phyloP scores from a whole-genome alignment of 2,888 invertebrate genomes.

The Ormyrus nitidulus region DNA sequence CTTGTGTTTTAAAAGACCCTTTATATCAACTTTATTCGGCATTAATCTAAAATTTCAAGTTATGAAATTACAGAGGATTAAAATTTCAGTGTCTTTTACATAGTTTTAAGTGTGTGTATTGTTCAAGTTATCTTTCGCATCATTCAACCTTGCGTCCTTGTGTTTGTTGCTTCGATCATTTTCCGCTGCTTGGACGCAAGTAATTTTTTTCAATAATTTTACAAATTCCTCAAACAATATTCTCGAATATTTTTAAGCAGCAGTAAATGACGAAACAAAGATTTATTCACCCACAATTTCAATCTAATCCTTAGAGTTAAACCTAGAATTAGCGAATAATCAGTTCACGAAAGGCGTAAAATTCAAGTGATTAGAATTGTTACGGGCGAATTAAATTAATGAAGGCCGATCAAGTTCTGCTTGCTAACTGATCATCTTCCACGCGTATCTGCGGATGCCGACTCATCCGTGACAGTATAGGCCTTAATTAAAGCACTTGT shows the following conservation, averaged over 20 bases:
- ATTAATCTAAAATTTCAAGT: slow-evolving; percentile 29
- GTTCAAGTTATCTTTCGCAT: slow-evolving; percentile 50
- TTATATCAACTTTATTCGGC: slow-evolving; percentile 22
- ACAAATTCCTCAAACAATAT: slow-evolving; percentile 17
- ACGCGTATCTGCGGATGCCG: no score
- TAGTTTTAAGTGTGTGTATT: slow-evolving; percentile 52
- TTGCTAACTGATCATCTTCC: no score
- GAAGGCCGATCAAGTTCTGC: no score
- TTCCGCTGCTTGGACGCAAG: slow-evolving; percentile 40
- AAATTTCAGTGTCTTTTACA: slow-evolving; percentile 51
- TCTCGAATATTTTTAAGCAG: slow-evolving; percentile 32
- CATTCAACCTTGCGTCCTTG: slow-evolving; percentile 60
- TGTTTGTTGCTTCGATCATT: slow-evolving; percentile 58
- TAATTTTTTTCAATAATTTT: slow-evolving; percentile 24
- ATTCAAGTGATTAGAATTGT: no score
- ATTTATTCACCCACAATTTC: slow-evolving; percentile 44
- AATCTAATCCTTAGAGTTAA: slow-evolving; percentile 49
- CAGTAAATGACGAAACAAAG: slow-evolving; percentile 40
- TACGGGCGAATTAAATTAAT: no score
- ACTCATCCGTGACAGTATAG: neutral
- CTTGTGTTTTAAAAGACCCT: slow-evolving; percentile 31
- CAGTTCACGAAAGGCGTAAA: neutral
- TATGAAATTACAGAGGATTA: slow-evolving; percentile 19
- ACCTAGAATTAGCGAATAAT: slow-evolving; percentile 30
- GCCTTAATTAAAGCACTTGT: neutral